Evolutionary conservation across 2,113 vertebrate species (phyloP).

Genomic region (Lamprologus speciosus): DNA sequence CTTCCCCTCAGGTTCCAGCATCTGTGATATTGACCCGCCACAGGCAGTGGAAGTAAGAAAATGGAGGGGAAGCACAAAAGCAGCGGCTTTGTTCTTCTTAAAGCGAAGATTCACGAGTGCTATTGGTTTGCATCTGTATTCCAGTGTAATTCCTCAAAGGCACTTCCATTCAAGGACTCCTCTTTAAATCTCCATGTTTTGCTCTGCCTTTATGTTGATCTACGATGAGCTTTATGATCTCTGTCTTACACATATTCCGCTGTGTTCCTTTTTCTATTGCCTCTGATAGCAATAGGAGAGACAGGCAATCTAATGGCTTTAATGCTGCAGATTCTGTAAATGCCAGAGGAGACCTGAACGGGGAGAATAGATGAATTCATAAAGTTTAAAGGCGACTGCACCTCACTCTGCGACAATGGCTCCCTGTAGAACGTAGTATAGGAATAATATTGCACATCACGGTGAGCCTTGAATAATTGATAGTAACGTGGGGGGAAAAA

Average conservation of each 20-base stretch:
- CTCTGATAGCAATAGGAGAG: background rate
- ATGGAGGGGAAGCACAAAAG: background rate
- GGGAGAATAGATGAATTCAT: conserved; percentile 31
- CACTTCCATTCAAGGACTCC: background rate
- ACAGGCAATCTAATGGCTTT: background rate
- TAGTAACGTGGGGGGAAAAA: background rate
- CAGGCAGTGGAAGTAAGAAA: conserved; percentile 2
- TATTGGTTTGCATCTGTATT: background rate
- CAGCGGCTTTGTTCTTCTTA: background rate
- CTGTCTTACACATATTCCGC: background rate
- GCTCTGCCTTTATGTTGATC: background rate
- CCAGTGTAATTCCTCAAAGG: background rate
- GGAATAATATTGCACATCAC: conserved; percentile 6
- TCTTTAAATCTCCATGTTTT: background rate
- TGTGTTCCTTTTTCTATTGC: background rate
- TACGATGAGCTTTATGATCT: background rate
- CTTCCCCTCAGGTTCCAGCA: background rate
- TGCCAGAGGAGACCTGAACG: background rate
- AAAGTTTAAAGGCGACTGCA: conserved; percentile 9
- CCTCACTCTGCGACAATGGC: background rate
- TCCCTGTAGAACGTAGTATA: background rate
- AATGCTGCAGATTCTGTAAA: background rate
- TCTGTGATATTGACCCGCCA: conserved; percentile 29
- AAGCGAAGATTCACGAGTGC: background rate
- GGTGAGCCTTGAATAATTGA: conserved; percentile 43